Base-by-base conservation (phyloP, 2,888 invertebrate species). In the Drosophila affinis region DNA sequence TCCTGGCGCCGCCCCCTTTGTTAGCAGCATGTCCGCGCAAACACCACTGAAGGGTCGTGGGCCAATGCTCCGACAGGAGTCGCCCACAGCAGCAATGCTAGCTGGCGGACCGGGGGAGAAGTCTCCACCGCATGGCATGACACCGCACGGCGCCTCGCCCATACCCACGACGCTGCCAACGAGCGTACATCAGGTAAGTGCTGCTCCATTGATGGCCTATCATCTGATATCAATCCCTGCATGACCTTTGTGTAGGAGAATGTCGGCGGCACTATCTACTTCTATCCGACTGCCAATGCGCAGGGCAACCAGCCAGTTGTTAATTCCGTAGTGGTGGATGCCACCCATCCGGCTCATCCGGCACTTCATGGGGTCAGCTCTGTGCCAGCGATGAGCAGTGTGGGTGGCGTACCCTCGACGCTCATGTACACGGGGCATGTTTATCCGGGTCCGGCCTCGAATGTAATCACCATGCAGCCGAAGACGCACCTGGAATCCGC, bases 251-350 rank as follows among this genome's bases (percentile, higher is more conserved):
- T 24, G 6, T 14, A 97, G 95, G 97, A 97, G 92, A 97, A 97
- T 93, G 97, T 97, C 73, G 98, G 98, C 62, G 98, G 98, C 29
- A 98, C 98, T 17, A 98, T 98, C 55, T 98, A 98, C 92, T 98
- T 98, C 92, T 98, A 97, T 92, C 94, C 96, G 45, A 94, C 95
- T 71, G 92, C 93, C 69, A 94, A 93, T 84, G 91, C 93, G 64
- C 92, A 91, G 80, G 90, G 84, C 56, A 89, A 78, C 76, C 92
- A 86, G 76, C 83, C 90, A 39, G 91, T 89, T 57, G 90, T 90
- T 55, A 90, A 90, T 73, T 88, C 88, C 69, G 88, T 91, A 18
- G 91, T 90, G 17, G 90, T 85, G 49, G 85, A 85, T 65, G 63
- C 76, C 21, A 69, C 72, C 12, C 76, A 80, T 72, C 70, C 83